Conservation (phyloP, 2,888 invertebrate species). For the Epiblema foenella region DNA sequence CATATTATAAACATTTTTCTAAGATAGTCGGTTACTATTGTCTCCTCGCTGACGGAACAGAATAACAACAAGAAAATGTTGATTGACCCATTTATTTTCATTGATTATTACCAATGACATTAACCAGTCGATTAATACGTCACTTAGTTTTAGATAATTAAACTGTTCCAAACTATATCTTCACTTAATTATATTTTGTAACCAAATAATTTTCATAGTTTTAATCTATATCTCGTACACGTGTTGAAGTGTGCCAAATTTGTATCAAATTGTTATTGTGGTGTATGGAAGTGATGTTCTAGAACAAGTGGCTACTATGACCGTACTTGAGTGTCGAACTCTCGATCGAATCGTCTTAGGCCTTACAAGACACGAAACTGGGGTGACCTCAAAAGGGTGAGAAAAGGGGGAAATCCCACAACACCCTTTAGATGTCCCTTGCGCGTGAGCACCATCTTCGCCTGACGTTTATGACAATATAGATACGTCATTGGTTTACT, state of each 20-base stretch:
- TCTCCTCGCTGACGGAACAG: too few species aligned
- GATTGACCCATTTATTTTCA: too few species aligned
- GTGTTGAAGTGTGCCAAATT: conserved; percentile 30
- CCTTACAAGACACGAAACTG: too few species aligned
- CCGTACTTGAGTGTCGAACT: too few species aligned
- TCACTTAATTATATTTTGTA: conserved; percentile 18
- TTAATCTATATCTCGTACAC: conserved; percentile 39
- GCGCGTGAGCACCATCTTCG: too few species aligned
- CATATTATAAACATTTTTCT: too few species aligned
- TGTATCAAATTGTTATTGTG: neutral
- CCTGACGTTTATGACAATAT: neutral
- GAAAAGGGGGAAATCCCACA: too few species aligned
- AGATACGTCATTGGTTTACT: neutral
- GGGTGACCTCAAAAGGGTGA: too few species aligned
- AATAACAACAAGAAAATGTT: too few species aligned
- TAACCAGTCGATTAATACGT: conserved; percentile 28
- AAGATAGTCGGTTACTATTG: too few species aligned
- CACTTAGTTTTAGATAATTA: conserved; percentile 2
- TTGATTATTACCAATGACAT: neutral
- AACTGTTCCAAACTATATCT: conserved; percentile 25
- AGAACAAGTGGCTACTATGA: neutral
- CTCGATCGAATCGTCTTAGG: too few species aligned
- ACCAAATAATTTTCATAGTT: conserved; percentile 26
- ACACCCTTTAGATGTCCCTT: too few species aligned
- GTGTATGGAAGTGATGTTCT: neutral